phyloP scores from a whole-genome alignment of 1,140 invertebrate species.

The Bilobella aurantiaca region DNA sequence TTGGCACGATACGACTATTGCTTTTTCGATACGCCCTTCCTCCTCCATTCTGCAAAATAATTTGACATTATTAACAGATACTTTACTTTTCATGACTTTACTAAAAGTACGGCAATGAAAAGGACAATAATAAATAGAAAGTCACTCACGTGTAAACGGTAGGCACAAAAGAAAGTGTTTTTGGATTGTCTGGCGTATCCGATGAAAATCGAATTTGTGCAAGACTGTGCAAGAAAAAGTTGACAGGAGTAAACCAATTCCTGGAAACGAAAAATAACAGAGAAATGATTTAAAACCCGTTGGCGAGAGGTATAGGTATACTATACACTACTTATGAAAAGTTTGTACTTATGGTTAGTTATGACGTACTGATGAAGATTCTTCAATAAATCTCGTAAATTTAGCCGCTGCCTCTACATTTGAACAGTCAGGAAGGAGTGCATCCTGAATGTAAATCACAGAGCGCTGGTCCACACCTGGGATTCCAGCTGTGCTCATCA shows the following conservation, averaged over 20 bases:
- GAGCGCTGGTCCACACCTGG: conserved; percentile 84
- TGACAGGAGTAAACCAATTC: conserved; percentile 81
- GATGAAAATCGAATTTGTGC: conserved; percentile 83
- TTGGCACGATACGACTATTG: conserved; percentile 77
- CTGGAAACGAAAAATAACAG: conserved; percentile 29
- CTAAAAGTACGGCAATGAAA: too few species aligned
- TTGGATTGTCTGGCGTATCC: conserved; percentile 67
- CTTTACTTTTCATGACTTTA: background rate
- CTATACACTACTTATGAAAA: too few species aligned
- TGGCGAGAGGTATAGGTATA: too few species aligned
- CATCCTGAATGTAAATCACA: conserved; percentile 80
- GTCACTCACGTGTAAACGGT: conserved; percentile 86
- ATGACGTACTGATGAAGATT: conserved; percentile 56
- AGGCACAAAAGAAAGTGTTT: conserved; percentile 80
- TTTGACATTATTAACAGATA: background rate
- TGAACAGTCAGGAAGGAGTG: conserved; percentile 74
- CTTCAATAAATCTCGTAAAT: conserved; percentile 85
- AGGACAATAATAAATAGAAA: too few species aligned
- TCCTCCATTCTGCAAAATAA: conserved; percentile 57
- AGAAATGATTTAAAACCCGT: too few species aligned
- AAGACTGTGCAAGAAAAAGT: conserved; percentile 95
- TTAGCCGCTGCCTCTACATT: conserved; percentile 88
- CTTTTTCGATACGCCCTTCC: conserved; percentile 77
- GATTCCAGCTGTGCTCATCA: conserved; percentile 70
- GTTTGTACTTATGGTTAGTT: background rate